Conservation (phyloP, 2,888 invertebrate genomes). For the Blastobasis lacticolella region DNA sequence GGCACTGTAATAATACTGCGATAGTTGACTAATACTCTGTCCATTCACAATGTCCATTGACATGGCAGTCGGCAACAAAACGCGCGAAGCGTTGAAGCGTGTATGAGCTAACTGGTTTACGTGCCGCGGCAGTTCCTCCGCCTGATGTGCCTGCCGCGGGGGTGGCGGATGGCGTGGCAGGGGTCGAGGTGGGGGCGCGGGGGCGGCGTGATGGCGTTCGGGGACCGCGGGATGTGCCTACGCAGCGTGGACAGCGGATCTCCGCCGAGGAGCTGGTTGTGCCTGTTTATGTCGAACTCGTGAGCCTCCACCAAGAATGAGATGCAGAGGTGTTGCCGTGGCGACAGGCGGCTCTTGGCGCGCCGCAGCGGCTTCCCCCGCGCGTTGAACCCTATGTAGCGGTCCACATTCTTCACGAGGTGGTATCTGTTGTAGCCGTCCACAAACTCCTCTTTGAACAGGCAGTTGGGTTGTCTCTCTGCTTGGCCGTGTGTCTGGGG, state of each 20-base stretch:
- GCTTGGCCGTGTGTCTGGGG: conserved; percentile 71
- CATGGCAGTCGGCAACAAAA: conserved; percentile 60
- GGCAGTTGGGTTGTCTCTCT: conserved; percentile 74
- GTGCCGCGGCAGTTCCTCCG: conserved; percentile 67
- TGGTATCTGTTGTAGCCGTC: conserved; percentile 78
- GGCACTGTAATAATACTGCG: conserved; percentile 74
- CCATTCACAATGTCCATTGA: conserved; percentile 69
- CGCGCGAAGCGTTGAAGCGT: conserved; percentile 70
- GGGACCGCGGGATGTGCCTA: conserved; percentile 39
- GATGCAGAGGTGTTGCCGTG: conserved; percentile 72
- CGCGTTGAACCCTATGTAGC: conserved; percentile 78
- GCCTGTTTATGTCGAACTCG: conserved; percentile 76
- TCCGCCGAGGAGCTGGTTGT: conserved; percentile 74
- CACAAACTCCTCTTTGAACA: conserved; percentile 78
- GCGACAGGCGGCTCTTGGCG: conserved; percentile 49
- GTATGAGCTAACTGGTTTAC: conserved; percentile 52
- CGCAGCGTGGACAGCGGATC: conserved; percentile 60
- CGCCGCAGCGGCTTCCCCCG: conserved; percentile 72
- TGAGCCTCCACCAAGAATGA: conserved; percentile 77
- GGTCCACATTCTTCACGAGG: conserved; percentile 73
- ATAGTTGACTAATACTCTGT: conserved; percentile 74
- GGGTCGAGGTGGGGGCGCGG: conserved; percentile 56
- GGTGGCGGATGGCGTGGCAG: conserved; percentile 60
- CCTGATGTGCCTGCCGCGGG: conserved; percentile 60
- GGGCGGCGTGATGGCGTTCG: conserved; percentile 22